phyloP scores from a whole-genome alignment of 2,797 vertebrate genomes.

The Ctenochaetus hawaiiensis region DNA sequence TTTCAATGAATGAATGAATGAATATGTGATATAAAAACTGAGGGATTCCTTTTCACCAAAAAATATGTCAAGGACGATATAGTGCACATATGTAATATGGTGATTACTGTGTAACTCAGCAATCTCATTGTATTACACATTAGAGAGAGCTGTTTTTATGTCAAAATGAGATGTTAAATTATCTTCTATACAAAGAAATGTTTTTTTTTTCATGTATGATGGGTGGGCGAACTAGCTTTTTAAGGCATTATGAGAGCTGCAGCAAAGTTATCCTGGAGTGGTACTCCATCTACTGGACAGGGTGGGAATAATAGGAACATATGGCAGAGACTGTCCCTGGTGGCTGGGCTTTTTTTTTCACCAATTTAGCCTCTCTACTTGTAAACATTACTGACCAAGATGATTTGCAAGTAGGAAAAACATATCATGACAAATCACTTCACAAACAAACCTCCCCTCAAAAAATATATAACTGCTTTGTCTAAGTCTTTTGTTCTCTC shows the following conservation, averaged over 20 bases:
- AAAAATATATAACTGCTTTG: too few species aligned
- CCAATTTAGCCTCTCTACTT: neutral
- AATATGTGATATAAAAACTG: neutral
- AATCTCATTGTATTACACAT: neutral
- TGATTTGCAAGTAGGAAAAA: neutral
- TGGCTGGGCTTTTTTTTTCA: neutral
- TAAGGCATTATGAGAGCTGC: neutral
- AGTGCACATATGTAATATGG: neutral
- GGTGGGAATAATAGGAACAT: constrained; percentile 4
- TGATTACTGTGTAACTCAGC: neutral
- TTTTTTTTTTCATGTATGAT: neutral
- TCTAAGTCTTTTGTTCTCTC: too few species aligned
- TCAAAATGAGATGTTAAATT: neutral
- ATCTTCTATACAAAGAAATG: neutral
- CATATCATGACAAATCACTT: neutral
- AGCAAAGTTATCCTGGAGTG: constrained; percentile 25
- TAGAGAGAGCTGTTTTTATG: neutral
- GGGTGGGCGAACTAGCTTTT: neutral
- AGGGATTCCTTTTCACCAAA: too few species aligned
- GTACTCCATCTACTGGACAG: constrained; percentile 67
- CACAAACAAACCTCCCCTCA: neutral
- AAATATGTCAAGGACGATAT: neutral
- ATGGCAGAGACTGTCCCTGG: neutral
- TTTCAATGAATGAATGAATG: neutral
- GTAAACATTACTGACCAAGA: neutral